Conservation (phyloP, 2,888 invertebrate species). For the Drosophila kanekoi region DNA sequence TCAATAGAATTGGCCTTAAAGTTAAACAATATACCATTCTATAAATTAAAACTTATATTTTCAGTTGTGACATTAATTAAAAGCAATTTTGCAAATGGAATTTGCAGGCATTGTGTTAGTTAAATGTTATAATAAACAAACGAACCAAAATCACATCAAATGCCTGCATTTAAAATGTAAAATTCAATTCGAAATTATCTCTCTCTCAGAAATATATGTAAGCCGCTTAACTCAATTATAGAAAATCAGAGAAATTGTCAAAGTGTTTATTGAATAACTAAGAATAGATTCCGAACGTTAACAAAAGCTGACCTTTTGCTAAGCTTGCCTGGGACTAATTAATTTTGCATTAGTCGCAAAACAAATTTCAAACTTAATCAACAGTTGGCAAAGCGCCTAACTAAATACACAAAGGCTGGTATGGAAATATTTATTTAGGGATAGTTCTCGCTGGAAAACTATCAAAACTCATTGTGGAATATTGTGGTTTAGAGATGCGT, state of each 20-base stretch:
- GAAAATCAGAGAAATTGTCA: neutral
- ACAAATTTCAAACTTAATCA: constrained; percentile 9
- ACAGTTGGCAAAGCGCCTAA: neutral
- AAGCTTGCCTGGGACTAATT: constrained; percentile 12
- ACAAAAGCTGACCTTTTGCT: neutral
- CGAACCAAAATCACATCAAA: neutral
- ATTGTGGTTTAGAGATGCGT: constrained; percentile 21
- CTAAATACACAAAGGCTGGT: neutral
- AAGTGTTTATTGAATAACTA: constrained; percentile 12
- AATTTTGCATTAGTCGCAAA: constrained; percentile 30
- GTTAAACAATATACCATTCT: too few species aligned
- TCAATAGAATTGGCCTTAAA: too few species aligned
- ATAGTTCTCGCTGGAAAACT: constrained; percentile 6
- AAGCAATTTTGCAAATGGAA: neutral
- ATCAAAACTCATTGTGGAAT: constrained; percentile 10
- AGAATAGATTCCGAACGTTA: neutral
- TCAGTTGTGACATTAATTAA: neutral
- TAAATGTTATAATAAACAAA: constrained; percentile 8
- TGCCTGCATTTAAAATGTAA: neutral
- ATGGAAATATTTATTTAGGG: constrained; percentile 2
- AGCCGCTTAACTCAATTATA: constrained; percentile 39
- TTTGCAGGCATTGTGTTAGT: neutral
- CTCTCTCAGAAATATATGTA: neutral
- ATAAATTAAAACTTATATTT: too few species aligned
- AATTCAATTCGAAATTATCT: neutral